Percentiles rank a stretch among this genome's conserved stretches.
Conservation (phyloP, 2,113 vertebrate species). For the Pluvialis apricaria region DNA sequence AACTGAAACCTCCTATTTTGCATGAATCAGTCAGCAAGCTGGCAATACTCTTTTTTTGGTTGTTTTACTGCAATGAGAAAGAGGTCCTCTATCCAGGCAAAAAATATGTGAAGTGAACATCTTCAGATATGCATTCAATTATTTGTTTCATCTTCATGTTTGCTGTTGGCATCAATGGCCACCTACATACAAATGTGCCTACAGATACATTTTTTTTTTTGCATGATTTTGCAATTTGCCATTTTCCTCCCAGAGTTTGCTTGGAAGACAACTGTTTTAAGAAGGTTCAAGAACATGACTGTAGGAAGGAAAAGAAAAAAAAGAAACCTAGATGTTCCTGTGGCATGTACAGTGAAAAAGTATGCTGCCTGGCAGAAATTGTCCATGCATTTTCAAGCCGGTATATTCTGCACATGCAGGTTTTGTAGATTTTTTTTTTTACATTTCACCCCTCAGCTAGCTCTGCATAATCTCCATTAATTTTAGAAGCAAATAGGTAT, state of each 20-base stretch:
- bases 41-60: not conserved
- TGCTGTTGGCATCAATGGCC: not conserved
- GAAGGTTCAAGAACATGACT: not conserved
- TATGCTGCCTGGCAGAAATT: not conserved
- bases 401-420: not conserved
- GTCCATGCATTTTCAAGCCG: not conserved
- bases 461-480: not conserved
- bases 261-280: not conserved
- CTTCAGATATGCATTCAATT: not conserved
- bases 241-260: not conserved
- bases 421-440: not conserved
- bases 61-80: not conserved
- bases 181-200: not conserved
- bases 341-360: not conserved
- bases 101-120: not conserved
- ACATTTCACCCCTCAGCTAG: not conserved
- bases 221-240: not conserved
- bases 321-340: not conserved
- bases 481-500: not conserved
- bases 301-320: not conserved
- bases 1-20: not conserved
- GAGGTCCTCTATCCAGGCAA: not conserved
- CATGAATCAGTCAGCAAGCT: accelerated
- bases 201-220: not conserved
- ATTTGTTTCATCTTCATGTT: not conserved